Conservation (phyloP, 2,113 vertebrate species). For the Arvicanthis niloticus region DNA sequence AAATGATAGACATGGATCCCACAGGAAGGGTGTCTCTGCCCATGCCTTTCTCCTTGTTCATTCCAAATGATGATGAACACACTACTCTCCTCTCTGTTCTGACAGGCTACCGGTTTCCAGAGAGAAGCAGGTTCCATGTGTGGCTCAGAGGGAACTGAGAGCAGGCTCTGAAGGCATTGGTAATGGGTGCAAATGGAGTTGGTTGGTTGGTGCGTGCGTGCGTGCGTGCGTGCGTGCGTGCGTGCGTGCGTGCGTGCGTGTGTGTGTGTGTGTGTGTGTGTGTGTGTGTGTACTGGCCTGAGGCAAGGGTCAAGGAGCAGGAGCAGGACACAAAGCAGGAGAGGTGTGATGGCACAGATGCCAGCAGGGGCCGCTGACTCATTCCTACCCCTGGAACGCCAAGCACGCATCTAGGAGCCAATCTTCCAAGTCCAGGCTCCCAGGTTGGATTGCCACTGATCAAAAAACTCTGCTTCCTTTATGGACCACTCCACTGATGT, state of each 20-base stretch:
- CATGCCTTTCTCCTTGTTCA: not conserved
- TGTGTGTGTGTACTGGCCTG: not conserved
- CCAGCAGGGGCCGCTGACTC: not conserved
- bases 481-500: not conserved
- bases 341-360: not conserved
- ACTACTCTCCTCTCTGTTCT: not conserved
- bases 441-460: not conserved
- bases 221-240: not conserved
- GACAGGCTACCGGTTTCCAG: not conserved
- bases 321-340: not conserved
- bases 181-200: not conserved
- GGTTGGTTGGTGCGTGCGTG: fast-evolving
- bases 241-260: not conserved
- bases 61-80: not conserved
- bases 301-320: no score
- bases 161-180: not conserved
- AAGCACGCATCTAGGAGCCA: not conserved
- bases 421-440: not conserved
- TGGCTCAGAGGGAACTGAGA: not conserved
- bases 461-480: not conserved
- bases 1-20: not conserved
- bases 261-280: not conserved
- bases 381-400: not conserved
- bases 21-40: not conserved
- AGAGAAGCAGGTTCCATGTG: not conserved